These are phyloP conservation scores for zebrafish (Danio rerio) DNA, from an alignment of 2,113 vertebrate species.

Conservation along the genomic window DNA sequence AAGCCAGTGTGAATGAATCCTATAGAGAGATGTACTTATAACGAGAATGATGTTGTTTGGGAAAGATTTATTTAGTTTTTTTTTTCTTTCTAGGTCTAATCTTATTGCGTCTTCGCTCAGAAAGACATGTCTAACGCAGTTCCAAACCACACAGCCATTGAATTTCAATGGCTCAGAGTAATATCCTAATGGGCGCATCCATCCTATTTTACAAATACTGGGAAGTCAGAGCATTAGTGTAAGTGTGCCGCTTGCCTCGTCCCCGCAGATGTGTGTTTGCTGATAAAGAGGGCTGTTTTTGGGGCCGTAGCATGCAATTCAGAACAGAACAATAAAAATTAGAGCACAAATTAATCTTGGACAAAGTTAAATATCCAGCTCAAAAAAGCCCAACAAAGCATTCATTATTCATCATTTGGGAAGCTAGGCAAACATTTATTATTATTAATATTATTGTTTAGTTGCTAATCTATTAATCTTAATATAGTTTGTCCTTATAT, in stretches of 20 bases:
- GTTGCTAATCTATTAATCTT: no score
- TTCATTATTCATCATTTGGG: no score
- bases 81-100: neutral
- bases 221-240: slow-evolving; percentile 1
- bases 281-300: neutral
- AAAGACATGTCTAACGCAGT: neutral
- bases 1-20: neutral
- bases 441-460: no score
- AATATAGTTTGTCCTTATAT: no score
- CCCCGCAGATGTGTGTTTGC: slow-evolving; percentile 3
- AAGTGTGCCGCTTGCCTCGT: neutral
- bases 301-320: neutral
- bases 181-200: slow-evolving; percentile 40
- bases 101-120: neutral
- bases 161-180: slow-evolving; percentile 17
- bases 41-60: neutral
- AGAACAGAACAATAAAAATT: neutral
- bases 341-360: neutral
- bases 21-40: neutral
- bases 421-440: no score
- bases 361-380: no score
- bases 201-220: slow-evolving; percentile 16
- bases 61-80: neutral
- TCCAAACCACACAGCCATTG: neutral
- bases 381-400: no score